Evolutionary conservation across 2,797 vertebrate genomes (phyloP).

Genomic region (Sebastes miniatus): DNA sequence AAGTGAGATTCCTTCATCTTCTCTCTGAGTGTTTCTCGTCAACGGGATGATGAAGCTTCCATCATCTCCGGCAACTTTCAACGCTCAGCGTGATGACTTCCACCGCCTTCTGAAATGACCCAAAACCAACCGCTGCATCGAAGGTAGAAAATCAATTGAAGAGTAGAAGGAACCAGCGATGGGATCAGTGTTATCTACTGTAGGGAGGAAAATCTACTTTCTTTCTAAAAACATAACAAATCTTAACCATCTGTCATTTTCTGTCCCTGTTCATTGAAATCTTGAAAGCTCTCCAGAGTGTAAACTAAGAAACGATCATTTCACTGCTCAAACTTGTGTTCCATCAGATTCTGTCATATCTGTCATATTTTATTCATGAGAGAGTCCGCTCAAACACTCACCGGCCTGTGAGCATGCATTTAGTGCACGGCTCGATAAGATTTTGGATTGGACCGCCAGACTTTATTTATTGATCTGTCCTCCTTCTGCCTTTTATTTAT

Average conservation of each 20-base stretch:
- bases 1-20: neutral
- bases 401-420: neutral
- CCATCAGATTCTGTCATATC: neutral
- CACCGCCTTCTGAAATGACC: neutral
- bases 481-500: conserved; percentile 10
- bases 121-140: neutral
- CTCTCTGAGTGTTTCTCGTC: neutral
- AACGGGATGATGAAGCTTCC: neutral
- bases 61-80: neutral
- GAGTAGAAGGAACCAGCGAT: neutral
- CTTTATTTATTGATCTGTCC: conserved; percentile 26
- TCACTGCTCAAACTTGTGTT: neutral
- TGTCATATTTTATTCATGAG: conserved; percentile 23
- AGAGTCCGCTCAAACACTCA: neutral
- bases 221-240: neutral
- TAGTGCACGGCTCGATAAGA: neutral
- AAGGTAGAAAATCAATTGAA: neutral
- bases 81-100: neutral
- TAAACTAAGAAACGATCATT: neutral
- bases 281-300: neutral
- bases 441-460: neutral
- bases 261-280: neutral
- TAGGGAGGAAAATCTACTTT: neutral
- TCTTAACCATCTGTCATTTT: neutral
- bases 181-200: neutral